Conservation (phyloP, 1,140 invertebrate genomes). For the Tetranychus cinnabarinus region DNA sequence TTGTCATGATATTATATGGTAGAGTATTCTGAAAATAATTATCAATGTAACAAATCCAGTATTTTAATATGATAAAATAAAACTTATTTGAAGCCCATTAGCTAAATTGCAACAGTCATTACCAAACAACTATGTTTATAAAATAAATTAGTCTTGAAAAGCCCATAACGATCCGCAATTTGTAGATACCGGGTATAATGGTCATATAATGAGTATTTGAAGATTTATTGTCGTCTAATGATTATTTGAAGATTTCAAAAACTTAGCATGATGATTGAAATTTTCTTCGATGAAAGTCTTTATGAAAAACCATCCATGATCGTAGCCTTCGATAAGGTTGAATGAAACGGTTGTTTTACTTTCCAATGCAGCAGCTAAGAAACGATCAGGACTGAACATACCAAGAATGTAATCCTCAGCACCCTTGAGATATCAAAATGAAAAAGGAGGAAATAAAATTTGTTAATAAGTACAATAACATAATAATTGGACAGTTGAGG, state of each 20-base stretch:
- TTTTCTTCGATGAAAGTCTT: constrained; percentile 81
- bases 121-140: no score
- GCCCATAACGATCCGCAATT: no score
- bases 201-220: no score
- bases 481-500: no score
- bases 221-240: not conserved
- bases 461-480: not conserved
- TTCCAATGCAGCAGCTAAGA: constrained; percentile 43
- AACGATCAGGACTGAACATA: constrained; percentile 65
- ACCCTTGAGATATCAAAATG: constrained; percentile 17
- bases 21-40: no score
- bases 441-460: not conserved
- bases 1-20: no score
- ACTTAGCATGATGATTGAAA: constrained; percentile 44
- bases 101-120: no score
- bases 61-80: no score
- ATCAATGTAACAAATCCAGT: no score
- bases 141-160: no score
- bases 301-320: constrained; percentile 90
- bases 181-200: no score
- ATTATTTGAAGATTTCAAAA: not conserved
- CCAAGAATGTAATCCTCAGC: constrained; percentile 38
- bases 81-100: no score
- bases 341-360: constrained; percentile 42
- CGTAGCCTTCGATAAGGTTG: constrained; percentile 64